phyloP scores from a whole-genome alignment of 2,113 vertebrate genomes.

The Bubo scandiacus region DNA sequence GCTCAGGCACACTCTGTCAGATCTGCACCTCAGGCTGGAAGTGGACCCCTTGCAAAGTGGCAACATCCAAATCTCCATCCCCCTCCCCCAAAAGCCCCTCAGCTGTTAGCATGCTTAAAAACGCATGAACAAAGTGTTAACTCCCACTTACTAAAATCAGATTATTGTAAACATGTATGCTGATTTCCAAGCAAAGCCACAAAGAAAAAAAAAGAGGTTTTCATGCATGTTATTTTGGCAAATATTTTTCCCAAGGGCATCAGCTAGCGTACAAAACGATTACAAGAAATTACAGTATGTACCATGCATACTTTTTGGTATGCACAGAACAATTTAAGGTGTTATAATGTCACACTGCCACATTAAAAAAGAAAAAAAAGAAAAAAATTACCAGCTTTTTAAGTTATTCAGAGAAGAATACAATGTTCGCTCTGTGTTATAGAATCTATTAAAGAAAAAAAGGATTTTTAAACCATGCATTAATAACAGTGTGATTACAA shows the following conservation, averaged over 20 bases:
- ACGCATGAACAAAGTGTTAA: background rate
- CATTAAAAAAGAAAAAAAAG: background rate
- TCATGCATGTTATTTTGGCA: constrained; percentile 16
- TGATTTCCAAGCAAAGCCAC: background rate
- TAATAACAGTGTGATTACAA: background rate
- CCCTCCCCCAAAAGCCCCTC: background rate
- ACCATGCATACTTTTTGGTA: background rate
- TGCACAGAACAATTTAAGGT: constrained; percentile 13
- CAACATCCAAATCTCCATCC: background rate
- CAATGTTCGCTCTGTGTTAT: background rate
- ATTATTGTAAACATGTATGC: background rate
- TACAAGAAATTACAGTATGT: constrained; percentile 26
- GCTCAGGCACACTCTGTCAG: background rate
- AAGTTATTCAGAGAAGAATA: background rate
- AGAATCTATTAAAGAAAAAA: background rate
- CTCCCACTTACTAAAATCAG: background rate
- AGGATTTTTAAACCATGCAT: background rate
- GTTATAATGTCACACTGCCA: background rate
- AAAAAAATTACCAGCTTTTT: background rate
- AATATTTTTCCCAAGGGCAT: background rate
- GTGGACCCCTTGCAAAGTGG: background rate
- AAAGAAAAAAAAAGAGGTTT: background rate
- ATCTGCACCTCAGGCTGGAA: background rate
- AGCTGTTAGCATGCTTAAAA: background rate
- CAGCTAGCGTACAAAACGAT: background rate